Evolutionary conservation across 2,113 vertebrate genomes (phyloP).

Genomic region (Oxyruncus cristatus): DNA sequence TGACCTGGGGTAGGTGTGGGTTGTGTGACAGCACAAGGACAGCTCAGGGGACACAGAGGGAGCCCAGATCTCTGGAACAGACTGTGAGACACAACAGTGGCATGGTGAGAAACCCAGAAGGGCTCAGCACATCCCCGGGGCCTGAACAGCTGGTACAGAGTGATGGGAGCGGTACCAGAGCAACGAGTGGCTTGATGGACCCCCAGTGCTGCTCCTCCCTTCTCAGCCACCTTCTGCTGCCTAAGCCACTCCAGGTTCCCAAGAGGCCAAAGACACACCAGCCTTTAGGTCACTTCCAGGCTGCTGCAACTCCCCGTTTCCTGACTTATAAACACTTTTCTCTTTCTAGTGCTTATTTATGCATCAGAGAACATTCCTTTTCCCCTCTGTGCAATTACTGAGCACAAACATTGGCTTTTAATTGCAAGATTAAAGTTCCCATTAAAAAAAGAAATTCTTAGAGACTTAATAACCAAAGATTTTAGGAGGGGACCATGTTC

Average conservation of each 20-base stretch:
- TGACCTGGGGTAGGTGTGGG: not conserved
- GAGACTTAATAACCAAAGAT: not conserved
- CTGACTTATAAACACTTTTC: not conserved
- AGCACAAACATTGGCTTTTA: not conserved
- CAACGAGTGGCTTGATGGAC: not conserved
- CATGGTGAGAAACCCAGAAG: not conserved
- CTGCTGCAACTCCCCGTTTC: not conserved
- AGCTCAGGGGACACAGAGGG: not conserved
- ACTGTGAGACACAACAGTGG: not conserved
- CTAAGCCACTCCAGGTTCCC: not conserved
- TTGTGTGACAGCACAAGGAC: not conserved
- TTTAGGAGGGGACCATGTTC: not conserved
- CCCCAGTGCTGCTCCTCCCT: not conserved
- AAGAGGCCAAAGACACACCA: not conserved
- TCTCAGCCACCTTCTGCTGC: not conserved
- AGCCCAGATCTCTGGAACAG: not conserved
- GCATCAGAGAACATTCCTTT: not conserved
- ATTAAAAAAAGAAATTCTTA: not conserved
- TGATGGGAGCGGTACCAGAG: fast-evolving
- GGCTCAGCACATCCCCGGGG: not conserved
- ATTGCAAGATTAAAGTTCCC: not conserved
- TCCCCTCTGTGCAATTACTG: not conserved
- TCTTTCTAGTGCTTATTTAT: not conserved
- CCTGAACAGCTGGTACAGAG: fast-evolving
- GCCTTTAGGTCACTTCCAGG: not conserved